Conservation (phyloP, 1,140 invertebrate genomes). For the Papilio helenus region DNA sequence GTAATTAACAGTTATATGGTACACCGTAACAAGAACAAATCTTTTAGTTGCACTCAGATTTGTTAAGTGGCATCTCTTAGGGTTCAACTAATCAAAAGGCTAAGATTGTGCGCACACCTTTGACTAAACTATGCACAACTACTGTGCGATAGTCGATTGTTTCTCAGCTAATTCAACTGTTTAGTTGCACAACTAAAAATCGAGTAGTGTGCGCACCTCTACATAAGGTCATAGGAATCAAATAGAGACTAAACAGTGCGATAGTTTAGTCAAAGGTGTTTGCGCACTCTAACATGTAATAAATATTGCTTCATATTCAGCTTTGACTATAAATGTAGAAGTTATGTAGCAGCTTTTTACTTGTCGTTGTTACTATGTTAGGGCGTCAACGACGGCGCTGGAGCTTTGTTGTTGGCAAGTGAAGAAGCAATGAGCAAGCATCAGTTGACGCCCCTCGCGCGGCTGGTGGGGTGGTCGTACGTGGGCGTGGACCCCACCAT, state of each 20-base stretch:
- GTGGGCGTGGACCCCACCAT: too few relatives aligned
- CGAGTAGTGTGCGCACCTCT: too few relatives aligned
- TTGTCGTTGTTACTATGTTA: conserved; percentile 17
- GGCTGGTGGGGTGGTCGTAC: too few relatives aligned
- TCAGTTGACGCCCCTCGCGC: conserved; percentile 90
- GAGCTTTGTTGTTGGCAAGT: conserved; percentile 93
- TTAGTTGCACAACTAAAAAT: too few relatives aligned
- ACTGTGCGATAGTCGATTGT: too few relatives aligned
- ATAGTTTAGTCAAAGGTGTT: too few relatives aligned
- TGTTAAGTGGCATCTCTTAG: background rate
- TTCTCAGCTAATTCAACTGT: too few relatives aligned
- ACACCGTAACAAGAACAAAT: background rate
- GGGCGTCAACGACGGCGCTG: conserved; percentile 98
- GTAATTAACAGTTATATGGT: conserved; percentile 83
- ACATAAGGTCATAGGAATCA: too few relatives aligned
- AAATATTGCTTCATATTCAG: background rate
- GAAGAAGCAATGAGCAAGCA: conserved; percentile 94
- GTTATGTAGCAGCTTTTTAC: background rate
- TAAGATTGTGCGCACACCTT: too few relatives aligned
- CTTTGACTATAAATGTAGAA: background rate
- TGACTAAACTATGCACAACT: too few relatives aligned
- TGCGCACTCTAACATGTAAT: background rate
- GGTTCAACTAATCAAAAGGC: too few relatives aligned
- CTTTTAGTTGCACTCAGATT: background rate
- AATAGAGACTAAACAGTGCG: too few relatives aligned